Percentiles rank a stretch among this genome's conserved stretches.
Evolutionary conservation across 37 sponge, comb jelly and placozoan species (phyloP).

Genomic region (Hormiphora californensis): DNA sequence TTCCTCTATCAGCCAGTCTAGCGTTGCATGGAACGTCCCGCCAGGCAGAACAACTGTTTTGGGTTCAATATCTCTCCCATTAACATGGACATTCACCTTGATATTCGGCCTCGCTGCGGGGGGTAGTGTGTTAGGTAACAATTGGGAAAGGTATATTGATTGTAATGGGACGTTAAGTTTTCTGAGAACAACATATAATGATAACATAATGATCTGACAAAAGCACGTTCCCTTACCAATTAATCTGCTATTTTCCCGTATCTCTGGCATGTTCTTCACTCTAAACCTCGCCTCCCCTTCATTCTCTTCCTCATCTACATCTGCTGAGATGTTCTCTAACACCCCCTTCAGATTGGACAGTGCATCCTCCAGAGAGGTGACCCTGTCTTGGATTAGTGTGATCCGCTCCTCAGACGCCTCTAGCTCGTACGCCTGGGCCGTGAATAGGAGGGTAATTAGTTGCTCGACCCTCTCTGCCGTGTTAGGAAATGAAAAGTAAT

Average conservation of each 20-base stretch:
- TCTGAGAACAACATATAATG: no score
- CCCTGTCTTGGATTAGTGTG: no score
- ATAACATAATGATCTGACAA: not conserved
- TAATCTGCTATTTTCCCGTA: not conserved
- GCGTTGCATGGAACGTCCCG: not conserved
- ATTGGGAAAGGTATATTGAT: no score
- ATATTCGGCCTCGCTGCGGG: not conserved
- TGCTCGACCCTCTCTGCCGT: no score
- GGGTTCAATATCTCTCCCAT: not conserved
- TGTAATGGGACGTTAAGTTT: no score
- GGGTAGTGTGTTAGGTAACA: not conserved
- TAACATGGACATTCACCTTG: slow-evolving; percentile 11
- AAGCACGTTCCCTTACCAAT: slow-evolving; percentile 1
- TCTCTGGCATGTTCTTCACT: slow-evolving; percentile 41
- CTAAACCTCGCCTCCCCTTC: slow-evolving; percentile 4
- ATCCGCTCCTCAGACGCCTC: no score
- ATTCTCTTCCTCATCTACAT: not conserved
- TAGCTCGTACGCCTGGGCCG: no score
- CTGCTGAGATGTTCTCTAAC: not conserved
- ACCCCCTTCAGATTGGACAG: not conserved
- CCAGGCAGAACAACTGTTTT: slow-evolving; percentile 6
- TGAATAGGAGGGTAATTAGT: no score
- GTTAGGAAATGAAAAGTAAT: no score
- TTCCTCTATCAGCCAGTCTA: slow-evolving; percentile 8
- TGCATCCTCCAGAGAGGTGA: not conserved